phyloP scores from a whole-genome alignment of 2,797 vertebrate genomes.

The Enteromius argenteus region DNA sequence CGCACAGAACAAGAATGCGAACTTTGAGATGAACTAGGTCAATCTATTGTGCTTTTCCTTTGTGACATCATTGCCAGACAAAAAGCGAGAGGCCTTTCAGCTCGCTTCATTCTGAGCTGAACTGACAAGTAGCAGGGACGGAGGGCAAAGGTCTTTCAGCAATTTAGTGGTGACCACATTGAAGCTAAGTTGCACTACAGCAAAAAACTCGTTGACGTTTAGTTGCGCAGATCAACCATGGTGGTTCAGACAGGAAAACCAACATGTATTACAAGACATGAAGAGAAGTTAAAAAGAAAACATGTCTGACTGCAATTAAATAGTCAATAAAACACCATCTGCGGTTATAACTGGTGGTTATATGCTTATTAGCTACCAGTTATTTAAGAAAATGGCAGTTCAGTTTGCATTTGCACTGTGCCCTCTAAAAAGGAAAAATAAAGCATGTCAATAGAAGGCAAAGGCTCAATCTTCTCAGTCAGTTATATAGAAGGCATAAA shows the following conservation, averaged over 20 bases:
- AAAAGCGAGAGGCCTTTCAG: conserved; percentile 3
- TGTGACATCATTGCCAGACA: conserved; percentile 12
- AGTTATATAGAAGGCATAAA: conserved; percentile 4
- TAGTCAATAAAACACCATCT: background rate
- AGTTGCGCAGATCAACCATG: background rate
- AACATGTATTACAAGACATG: background rate
- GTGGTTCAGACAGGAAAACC: conserved; percentile 60
- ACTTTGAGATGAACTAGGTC: conserved; percentile 31
- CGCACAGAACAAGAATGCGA: background rate
- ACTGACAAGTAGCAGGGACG: background rate
- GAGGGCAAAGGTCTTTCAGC: conserved; percentile 3
- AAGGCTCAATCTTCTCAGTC: background rate
- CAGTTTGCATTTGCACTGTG: background rate
- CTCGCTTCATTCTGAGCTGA: background rate
- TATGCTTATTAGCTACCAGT: background rate
- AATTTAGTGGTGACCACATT: background rate
- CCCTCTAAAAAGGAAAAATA: background rate
- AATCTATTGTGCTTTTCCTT: conserved; percentile 14
- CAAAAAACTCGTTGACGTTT: background rate
- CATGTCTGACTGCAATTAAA: background rate
- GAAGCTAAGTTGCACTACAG: background rate
- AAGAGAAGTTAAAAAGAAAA: background rate
- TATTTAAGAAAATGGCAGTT: background rate
- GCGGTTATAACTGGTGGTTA: background rate
- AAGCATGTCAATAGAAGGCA: conserved; percentile 12